phyloP scores from a whole-genome alignment of 2,888 invertebrate genomes.

The Oscheius sp. region DNA sequence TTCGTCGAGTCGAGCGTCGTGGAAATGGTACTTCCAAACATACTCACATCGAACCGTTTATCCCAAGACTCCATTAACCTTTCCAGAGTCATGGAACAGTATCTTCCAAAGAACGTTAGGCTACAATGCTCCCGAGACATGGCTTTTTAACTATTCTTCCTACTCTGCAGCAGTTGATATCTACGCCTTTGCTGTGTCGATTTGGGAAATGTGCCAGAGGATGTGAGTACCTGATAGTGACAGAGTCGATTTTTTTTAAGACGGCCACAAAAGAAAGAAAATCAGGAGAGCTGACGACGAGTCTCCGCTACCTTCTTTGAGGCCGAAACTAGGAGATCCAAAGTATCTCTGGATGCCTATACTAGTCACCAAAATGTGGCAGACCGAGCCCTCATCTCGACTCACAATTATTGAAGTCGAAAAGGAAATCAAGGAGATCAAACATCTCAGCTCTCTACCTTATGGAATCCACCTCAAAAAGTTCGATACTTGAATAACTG shows the following conservation, averaged over 20 bases:
- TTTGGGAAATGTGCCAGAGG: slow-evolving; percentile 24
- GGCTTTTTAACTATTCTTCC: not conserved
- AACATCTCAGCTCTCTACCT: too few species aligned
- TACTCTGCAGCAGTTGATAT: not conserved
- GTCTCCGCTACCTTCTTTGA: not conserved
- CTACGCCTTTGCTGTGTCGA: slow-evolving; percentile 4
- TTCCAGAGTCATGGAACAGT: not conserved
- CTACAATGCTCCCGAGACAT: slow-evolving; percentile 7
- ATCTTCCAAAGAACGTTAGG: not conserved
- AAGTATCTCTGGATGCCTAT: slow-evolving; percentile 4
- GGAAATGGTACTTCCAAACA: too few species aligned
- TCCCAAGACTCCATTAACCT: not conserved
- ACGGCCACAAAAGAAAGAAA: not conserved
- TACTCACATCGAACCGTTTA: not conserved
- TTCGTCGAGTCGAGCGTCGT: not conserved
- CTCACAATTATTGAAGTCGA: slow-evolving; percentile 9
- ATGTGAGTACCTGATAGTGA: not conserved
- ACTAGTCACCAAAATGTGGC: slow-evolving; percentile 21
- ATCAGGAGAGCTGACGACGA: not conserved
- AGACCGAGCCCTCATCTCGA: not conserved
- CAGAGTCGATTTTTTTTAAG: not conserved
- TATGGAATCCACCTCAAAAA: too few species aligned
- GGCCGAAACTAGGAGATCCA: not conserved
- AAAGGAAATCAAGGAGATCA: not conserved
- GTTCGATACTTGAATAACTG: too few species aligned